Base-by-base conservation (phyloP, 2,888 invertebrate genomes). In the Julus scandinavius region DNA sequence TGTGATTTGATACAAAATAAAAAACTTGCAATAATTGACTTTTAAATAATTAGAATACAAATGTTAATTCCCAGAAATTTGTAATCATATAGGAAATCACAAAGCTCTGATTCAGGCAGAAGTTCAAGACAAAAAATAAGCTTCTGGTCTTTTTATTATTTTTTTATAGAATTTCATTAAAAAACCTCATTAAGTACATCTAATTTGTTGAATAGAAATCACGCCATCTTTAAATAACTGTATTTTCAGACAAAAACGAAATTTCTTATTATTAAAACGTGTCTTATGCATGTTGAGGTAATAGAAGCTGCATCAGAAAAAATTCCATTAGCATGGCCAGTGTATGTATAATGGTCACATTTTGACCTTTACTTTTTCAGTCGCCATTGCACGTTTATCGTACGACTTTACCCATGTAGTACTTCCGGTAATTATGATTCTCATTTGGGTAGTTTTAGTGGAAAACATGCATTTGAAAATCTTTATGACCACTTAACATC, bases 401-500 rank as follows among this genome's bases (percentile, higher is more conserved):
- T 63, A 20, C 72, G 29, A 72, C 9, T 29, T 29, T 29, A 20
- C 2, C 29, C 72, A 29, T 9, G 72, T 29, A 2, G 72, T 72
- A 72, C 72, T 72, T 72, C 72, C 72, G 72, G 29, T 72, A 29
- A 72, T 72, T 72, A 72, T 6, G 72, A 72, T 9, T 29, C 9
- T 6, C 29, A 72, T 11, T 72, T 9, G 9, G 7, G 72, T 11
- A 72, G 9, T 72, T 72, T n/a, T 72, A 72, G 20, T 29, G 7
- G 72, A 72, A 72, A 72, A 20, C 72, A 7, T 29, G 29, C 20
- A n/a, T 72, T 72, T 72, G 72, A 72, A 29, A 72, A 17, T 2
- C 29, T 72, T 72, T 72, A 72, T 72, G 72, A n/a, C 29, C 72
- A 29, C 72, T 72, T 72, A 72, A 72, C 72, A 29, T 72, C 72